Evolutionary conservation across 1,140 invertebrate genomes (phyloP), one percentile per base, ranked within the genome.

Genomic region (Zaprionus camerounensis): DNA sequence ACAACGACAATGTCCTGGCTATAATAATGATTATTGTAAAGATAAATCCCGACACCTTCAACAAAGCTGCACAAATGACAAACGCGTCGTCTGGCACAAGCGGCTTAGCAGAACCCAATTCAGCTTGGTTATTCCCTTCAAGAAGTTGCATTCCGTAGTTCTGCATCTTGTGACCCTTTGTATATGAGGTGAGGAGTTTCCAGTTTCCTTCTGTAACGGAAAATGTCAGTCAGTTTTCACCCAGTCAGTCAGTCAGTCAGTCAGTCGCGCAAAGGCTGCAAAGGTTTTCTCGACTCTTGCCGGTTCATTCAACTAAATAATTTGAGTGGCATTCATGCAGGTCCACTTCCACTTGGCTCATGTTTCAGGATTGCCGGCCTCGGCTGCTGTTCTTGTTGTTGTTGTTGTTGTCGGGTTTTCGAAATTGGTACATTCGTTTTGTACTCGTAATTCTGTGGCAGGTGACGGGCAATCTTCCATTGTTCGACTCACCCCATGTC

Each of bases 241-340:
- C 7, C 57, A 49, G 28, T 34, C 73, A 64, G 46, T 59, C 73
- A 71, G 26, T 69, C 70, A 82, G 70, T 76, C 57, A 70, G 63
- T 38, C 81, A 74, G 63, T 74, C 55, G 44, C 36, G 20, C 67
- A 66, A 34, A 34, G 31, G 59, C 55, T 31, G 55, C 41, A 70
- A 38, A 53, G 44, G 20, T 17, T 55, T 71, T 75, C 74, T 91
- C 84, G 83, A 85, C 88, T 91, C 90, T 91, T 90, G 85, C 91
- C 80, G 78, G 86, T 91, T 92, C 90, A 91, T 83, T 91, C 90
- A 91, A 91, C 90, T 86, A 91, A 84, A 91, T 91, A 91, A 91
- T 91, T 91, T 91, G 90, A 91, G 90, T 87, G 80, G 76, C 90
- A 91, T 91, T 91, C 86, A 91, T 91, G 86, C 86, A 91, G 86